Base-by-base conservation (phyloP, 2,888 invertebrate genomes). In the Myathropa florea region DNA sequence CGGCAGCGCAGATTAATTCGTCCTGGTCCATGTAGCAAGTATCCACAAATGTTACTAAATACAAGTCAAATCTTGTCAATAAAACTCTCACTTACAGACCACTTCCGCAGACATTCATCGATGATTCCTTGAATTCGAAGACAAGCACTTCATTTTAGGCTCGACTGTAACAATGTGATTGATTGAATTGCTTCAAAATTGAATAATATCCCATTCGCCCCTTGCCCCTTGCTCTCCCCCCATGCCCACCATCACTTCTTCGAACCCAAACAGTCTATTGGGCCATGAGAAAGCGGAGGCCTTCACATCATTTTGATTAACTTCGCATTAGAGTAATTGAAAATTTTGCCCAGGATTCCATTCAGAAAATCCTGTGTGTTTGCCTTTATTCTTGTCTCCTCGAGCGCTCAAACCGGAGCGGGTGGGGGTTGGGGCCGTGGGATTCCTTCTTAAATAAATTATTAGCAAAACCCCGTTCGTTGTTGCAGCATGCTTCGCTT, bases 321-420 rank as follows among this genome's bases (percentile, higher is more conserved):
- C 85, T 85, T 85, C 77, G 64, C 81, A 85, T 86, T 86, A 83
- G 79, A 75, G 83, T 86, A 86, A 86, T 86, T 86, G 86, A 71
- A 86, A 78, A 73, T 70, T 64, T 57, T 60, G 36, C 72, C 68
- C 82, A 72, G 68, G 68, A 82, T 73, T 81, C 85, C 85, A 81
- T 76, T 81, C 76, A 80, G 61, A 61, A 61, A 67, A 59, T 76
- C 57, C 67, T 68, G 18, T 65, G 18, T 77, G 53, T 79, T 64
- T 21, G 30, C 63, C 36, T 64, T 46, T 46, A 46, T 46, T 46
- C 46, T 46, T 46, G 46, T 18, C 36, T 70, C 28, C 18, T 18
- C 28, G 28, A 21, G 14, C 36, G 39, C 24, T 55, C 46, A 18
- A 18, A 46, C 46, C 18, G 18, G 18, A 4, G 14, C 4, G n/a